A percentile compares a stretch with the other conserved stretches of the same genome.
Conservation (phyloP, 2,797 vertebrate species). For the Coilia nasus region DNA sequence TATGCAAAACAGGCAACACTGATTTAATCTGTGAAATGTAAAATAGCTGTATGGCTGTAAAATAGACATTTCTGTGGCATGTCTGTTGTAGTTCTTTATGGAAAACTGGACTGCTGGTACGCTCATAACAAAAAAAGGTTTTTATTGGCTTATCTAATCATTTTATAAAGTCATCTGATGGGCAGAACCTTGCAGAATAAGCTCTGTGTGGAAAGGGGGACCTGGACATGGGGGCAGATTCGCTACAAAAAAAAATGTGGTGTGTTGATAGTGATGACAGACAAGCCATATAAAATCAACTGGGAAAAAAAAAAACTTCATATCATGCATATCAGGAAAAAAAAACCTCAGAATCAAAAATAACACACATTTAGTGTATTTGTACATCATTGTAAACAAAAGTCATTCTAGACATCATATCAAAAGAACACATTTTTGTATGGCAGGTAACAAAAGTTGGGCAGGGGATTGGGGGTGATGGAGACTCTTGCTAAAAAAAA, state of each 20-base stretch:
- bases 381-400: constrained; percentile 86
- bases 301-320: constrained; percentile 67
- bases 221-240: constrained; percentile 68
- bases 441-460: constrained; percentile 81
- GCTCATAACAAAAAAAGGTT: constrained; percentile 74
- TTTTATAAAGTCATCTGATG: constrained; percentile 84
- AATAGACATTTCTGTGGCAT: no score
- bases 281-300: constrained; percentile 71
- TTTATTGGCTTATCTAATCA: constrained; percentile 84
- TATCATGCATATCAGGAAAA: constrained; percentile 79
- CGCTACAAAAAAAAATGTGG: constrained; percentile 81
- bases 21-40: no score
- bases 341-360: constrained; percentile 50
- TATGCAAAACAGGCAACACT: no score
- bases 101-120: not conserved
- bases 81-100: no score
- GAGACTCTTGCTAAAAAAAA: constrained; percentile 70
- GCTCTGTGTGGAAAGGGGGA: constrained; percentile 70
- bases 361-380: constrained; percentile 81
- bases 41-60: no score
- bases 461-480: not conserved
- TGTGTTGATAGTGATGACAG: constrained; percentile 76
- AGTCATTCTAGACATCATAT: constrained; percentile 83
- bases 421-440: constrained; percentile 77
- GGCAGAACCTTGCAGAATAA: constrained; percentile 81